Evolutionary conservation across 2,113 vertebrate genomes (phyloP), one percentile per base, ranked within the genome.

Genomic region (Nipponia nippon): DNA sequence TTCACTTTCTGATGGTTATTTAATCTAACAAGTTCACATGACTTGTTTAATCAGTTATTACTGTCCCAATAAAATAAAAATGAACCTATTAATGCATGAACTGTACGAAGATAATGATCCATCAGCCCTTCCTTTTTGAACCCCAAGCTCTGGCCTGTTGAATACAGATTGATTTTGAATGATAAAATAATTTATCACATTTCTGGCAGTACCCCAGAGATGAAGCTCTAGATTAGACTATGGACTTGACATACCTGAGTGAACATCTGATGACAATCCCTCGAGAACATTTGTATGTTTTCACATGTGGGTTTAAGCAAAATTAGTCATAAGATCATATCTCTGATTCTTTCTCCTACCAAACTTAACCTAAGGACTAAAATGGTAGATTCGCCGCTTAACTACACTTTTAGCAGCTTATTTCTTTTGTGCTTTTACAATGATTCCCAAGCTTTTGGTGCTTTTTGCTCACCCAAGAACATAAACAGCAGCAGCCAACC

Each of bases 251-350:
- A 89, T 93, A 93, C 77, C 89, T 97, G 95, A 97, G 77, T 89
- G 83, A 92, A 93, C 30, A 96, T 61, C 10, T 69, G 49, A 67
- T 11, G 8, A n/a, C 59, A 79, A 65, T 70, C 89, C 89, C 82
- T 95, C 10, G 16, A 93, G 94, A 96, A 38, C 49, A 44, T 87
- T 56, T 87, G 26, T 32, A 83, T 94, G 86, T 94, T 97, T 98
- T 97, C 97, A 97, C 80, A 80, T 88, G 78, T 97, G 79, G 58
- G 36, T 95, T 97, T 88, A 55, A 90, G 58, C 78, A 90, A 97
- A 97, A 97, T 95, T 78, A 97, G 81, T 91, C 88, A 89, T 94
- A 97, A 97, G 90, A 95, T 87, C 36, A 4, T 84, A 50, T 63
- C 76, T 96, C 17, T 73, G 88, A 96, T 95, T 94, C 72, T 94